A percentile compares a stretch with the other conserved stretches of the same genome.
Conservation (phyloP, 2,888 invertebrate genomes). For the Aspidapion aeneum region DNA sequence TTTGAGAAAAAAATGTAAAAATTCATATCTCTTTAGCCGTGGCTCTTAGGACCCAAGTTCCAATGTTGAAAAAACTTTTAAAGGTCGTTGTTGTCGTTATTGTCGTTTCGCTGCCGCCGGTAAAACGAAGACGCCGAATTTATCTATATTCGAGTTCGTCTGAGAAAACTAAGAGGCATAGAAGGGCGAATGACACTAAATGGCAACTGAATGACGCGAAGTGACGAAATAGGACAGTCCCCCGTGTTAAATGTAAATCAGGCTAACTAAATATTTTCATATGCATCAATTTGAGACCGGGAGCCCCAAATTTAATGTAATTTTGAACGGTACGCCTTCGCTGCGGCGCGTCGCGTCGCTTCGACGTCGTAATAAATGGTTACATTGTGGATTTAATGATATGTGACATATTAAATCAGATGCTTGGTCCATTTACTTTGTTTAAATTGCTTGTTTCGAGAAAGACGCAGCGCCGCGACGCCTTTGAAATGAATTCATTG, state of each 20-base stretch:
- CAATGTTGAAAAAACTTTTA: too few relatives aligned
- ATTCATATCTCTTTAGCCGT: too few relatives aligned
- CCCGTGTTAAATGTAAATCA: constrained; percentile 26
- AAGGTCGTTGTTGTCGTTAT: too few relatives aligned
- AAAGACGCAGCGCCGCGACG: too few relatives aligned
- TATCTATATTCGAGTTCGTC: neutral
- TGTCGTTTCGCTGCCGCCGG: too few relatives aligned
- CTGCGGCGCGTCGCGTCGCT: constrained; percentile 15
- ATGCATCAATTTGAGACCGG: constrained; percentile 26
- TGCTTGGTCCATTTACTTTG: constrained; percentile 23
- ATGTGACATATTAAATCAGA: constrained; percentile 27
- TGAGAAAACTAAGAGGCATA: neutral
- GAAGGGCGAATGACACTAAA: constrained; percentile 18
- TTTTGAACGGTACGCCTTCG: constrained; percentile 22
- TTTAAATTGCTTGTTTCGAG: constrained; percentile 15
- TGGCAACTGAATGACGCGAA: constrained; percentile 21
- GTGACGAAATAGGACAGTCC: constrained; percentile 21
- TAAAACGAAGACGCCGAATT: too few relatives aligned
- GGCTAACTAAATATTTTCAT: constrained; percentile 29
- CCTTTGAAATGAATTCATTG: neutral
- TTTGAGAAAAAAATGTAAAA: too few relatives aligned
- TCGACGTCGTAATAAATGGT: constrained; percentile 24
- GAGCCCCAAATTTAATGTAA: constrained; percentile 27
- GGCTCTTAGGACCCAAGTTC: too few relatives aligned
- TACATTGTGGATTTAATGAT: constrained; percentile 27